Conservation (phyloP, 2,113 vertebrate genomes). For the Nipponia nippon region DNA sequence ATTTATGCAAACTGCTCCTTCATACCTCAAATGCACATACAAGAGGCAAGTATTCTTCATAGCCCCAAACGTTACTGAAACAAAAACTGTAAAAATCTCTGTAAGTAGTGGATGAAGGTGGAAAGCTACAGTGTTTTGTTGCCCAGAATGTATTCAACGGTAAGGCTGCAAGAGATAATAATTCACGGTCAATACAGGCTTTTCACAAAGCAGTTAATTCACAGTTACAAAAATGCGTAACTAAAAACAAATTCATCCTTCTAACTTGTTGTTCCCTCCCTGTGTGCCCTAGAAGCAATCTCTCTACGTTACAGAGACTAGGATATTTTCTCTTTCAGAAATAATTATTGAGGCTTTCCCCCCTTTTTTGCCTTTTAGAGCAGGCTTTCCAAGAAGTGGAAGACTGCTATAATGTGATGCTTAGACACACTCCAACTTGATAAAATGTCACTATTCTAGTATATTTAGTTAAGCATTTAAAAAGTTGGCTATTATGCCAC, state of each 20-base stretch:
- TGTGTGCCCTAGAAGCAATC: not conserved
- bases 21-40: slow-evolving; percentile 64
- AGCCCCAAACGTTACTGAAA: slow-evolving; percentile 71
- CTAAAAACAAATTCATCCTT: not conserved
- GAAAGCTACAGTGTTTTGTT: slow-evolving; percentile 69
- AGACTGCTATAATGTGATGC: rapidly evolving
- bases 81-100: slow-evolving; percentile 66
- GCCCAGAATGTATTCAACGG: slow-evolving; percentile 70
- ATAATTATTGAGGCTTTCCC: not conserved
- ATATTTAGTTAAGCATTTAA: not conserved
- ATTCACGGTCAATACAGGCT: not conserved
- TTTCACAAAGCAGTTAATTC: not conserved
- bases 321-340: not conserved
- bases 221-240: not conserved
- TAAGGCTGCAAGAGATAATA: slow-evolving; percentile 77
- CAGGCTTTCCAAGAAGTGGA: not conserved
- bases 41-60: slow-evolving; percentile 60
- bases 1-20: slow-evolving; percentile 62
- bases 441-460: rapidly evolving
- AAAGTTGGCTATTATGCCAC: not conserved
- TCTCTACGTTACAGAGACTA: not conserved
- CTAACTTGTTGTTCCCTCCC: not conserved
- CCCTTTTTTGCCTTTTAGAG: not conserved
- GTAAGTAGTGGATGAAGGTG: slow-evolving; percentile 72
- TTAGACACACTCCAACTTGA: not conserved